Percentiles rank a stretch among this genome's conserved stretches.
Conservation (phyloP, 2,113 vertebrate species). For the Morphnarchus princeps region DNA sequence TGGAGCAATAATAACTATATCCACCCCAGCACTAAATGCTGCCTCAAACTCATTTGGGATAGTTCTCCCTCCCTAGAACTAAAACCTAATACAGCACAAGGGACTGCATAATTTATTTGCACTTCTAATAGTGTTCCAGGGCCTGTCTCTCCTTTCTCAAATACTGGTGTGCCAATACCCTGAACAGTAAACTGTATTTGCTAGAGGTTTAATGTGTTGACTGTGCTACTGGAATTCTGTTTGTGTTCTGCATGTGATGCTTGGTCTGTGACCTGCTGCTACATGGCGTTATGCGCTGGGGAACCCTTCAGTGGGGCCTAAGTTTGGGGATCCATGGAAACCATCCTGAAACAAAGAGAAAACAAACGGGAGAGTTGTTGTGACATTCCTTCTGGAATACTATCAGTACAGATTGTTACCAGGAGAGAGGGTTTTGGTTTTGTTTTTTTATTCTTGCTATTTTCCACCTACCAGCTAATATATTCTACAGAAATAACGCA, state of each 20-base stretch:
- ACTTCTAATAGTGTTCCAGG: background rate
- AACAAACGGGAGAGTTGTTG: slow-evolving; percentile 38
- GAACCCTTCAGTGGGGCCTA: slow-evolving; percentile 34
- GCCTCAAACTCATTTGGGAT: background rate
- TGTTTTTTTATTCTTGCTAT: background rate
- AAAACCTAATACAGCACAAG: background rate
- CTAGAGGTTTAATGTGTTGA: background rate
- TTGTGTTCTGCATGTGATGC: background rate
- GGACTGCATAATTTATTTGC: background rate
- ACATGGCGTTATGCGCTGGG: background rate
- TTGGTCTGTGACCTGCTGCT: slow-evolving; percentile 22
- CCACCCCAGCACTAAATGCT: background rate
- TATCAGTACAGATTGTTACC: slow-evolving; percentile 5
- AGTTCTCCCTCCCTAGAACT: background rate
- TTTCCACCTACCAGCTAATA: background rate
- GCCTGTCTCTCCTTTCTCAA: background rate
- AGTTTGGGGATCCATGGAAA: slow-evolving; percentile 60
- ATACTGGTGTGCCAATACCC: background rate
- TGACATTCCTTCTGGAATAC: slow-evolving; percentile 45
- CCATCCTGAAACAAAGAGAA: slow-evolving; percentile 55
- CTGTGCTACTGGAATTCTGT: background rate
- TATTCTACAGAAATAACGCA: background rate
- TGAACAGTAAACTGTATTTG: background rate
- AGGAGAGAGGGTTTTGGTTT: background rate
- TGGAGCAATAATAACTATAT: background rate